Evolutionary conservation across 2,113 vertebrate species (phyloP).

Genomic region (Xiphophorus couchianus): DNA sequence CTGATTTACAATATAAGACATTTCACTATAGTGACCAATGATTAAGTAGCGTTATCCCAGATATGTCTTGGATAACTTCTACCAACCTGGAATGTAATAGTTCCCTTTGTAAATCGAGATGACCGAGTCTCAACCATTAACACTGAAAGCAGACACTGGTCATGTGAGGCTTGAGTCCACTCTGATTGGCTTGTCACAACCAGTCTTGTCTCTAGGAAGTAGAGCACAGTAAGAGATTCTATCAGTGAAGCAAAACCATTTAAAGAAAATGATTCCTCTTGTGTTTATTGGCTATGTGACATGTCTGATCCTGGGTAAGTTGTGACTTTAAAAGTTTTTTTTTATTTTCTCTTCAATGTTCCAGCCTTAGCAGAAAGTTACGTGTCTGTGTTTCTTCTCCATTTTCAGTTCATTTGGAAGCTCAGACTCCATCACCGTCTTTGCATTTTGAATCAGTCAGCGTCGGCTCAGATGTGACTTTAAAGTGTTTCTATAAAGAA

Average conservation of each 20-base stretch:
- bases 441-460: neutral
- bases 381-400: neutral
- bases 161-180: slow-evolving; percentile 27
- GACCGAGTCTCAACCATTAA: neutral
- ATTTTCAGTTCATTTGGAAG: neutral
- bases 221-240: neutral
- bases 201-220: slow-evolving; percentile 13
- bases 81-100: no score
- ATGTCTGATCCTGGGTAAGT: slow-evolving; percentile 37
- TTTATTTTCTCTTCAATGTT: fast-evolving
- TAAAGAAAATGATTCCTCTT: slow-evolving; percentile 11
- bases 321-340: neutral
- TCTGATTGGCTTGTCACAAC: slow-evolving; percentile 13
- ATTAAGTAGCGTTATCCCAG: no score
- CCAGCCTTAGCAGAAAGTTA: neutral
- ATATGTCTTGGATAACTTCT: no score
- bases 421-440: neutral
- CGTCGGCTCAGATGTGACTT: slow-evolving; percentile 22
- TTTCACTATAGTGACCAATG: no score
- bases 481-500: slow-evolving; percentile 23
- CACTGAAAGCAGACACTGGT: neutral
- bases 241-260: neutral
- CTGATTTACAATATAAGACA: no score
- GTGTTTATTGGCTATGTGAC: neutral
- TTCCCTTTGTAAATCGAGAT: no score